Conservation (phyloP, 2,113 vertebrate genomes). For the Corapipo altera region DNA sequence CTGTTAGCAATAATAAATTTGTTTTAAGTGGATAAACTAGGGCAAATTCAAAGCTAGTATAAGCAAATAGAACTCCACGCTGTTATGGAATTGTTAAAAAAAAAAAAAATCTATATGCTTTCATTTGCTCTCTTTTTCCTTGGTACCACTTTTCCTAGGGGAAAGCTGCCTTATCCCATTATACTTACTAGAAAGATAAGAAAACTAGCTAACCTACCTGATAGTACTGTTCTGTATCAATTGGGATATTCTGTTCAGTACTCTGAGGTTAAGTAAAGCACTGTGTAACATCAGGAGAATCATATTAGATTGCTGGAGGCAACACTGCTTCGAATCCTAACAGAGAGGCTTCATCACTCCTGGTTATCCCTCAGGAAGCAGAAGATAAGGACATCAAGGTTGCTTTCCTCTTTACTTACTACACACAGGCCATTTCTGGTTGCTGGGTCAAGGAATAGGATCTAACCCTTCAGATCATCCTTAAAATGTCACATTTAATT, state of each 20-base stretch:
- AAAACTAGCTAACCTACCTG: neutral
- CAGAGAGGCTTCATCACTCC: neutral
- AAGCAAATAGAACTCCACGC: neutral
- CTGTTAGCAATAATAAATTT: neutral
- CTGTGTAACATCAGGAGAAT: neutral
- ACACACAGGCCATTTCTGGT: neutral
- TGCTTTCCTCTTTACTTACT: neutral
- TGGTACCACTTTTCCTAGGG: neutral
- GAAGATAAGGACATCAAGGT: neutral
- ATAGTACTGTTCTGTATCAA: neutral
- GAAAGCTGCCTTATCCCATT: neutral
- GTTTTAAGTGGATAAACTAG: neutral
- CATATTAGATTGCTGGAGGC: neutral
- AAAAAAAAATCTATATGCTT: neutral
- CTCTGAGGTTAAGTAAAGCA: slow-evolving; percentile 10
- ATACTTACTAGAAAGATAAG: neutral
- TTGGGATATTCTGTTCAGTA: neutral
- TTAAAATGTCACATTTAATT: neutral
- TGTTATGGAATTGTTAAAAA: neutral
- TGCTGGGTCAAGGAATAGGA: neutral
- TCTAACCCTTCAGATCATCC: neutral
- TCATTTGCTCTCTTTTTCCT: neutral
- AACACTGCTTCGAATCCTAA: neutral
- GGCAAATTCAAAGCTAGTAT: neutral
- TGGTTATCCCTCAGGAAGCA: neutral